phyloP scores from a whole-genome alignment of 2,797 vertebrate species.

The Syngnathus acus region DNA sequence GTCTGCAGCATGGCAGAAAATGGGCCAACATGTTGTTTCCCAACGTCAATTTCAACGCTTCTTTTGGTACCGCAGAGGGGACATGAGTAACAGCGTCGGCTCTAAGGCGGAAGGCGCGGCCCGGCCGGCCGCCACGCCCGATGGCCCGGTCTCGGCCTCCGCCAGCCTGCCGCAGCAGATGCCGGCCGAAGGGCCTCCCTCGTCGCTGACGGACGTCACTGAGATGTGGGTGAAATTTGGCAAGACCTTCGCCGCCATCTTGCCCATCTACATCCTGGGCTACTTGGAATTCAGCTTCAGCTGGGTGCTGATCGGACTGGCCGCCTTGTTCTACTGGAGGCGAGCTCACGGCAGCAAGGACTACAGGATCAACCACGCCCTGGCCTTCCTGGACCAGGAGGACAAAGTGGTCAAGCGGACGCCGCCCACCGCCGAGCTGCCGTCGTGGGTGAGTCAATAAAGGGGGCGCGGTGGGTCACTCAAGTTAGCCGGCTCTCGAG shows the following conservation, averaged over 20 bases:
- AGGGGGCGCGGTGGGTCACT: no score
- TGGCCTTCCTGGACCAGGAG: constrained; percentile 84
- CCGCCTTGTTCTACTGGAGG: constrained; percentile 78
- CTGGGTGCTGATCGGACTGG: constrained; percentile 87
- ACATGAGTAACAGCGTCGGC: constrained; percentile 43
- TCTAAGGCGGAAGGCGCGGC: constrained; percentile 32
- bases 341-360: constrained; percentile 68
- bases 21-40: not conserved
- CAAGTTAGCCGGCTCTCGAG: no score
- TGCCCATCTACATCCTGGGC: constrained; percentile 87
- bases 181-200: constrained; percentile 46
- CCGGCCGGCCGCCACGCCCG: constrained; percentile 8
- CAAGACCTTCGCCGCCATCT: constrained; percentile 82
- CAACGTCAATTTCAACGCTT: not conserved
- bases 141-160: constrained; percentile 24
- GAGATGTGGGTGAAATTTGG: constrained; percentile 82
- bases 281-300: constrained; percentile 95
- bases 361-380: constrained; percentile 72
- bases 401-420: constrained; percentile 67
- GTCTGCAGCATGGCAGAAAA: not conserved
- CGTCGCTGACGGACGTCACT: constrained; percentile 63
- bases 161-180: constrained; percentile 23
- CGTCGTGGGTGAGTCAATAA: constrained; percentile 82
- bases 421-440: constrained; percentile 78
- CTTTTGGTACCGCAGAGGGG: constrained; percentile 29